Base-by-base conservation (phyloP, 2,888 invertebrate species). In the Rapana venosa region DNA sequence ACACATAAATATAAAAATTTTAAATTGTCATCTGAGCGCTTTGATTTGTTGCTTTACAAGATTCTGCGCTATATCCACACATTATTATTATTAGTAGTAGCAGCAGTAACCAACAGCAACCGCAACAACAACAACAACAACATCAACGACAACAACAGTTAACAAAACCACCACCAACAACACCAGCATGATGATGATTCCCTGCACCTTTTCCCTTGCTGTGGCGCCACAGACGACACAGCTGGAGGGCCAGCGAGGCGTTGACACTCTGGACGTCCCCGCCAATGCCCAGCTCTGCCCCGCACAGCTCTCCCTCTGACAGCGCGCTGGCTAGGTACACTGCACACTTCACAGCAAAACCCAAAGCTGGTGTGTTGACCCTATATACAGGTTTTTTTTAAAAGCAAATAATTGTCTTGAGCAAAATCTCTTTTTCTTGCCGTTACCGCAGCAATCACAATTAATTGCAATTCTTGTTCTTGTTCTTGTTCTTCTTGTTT, bases 181-280 rank as follows among this genome's bases (percentile, higher is more conserved):
- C 66, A 66, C 2, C 1, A 66, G 66, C 66, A 66, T 15, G 61
- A 66, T 22, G 20, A 66, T 13, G 13, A 17, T 66, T 66, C 74
- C 13, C 74, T 4, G 2, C 4, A 77, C 30, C 74, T 77, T 26
- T 77, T 22, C 47, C 56, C 17, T 70, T 92, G 36, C 88, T 92
- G n/a, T 92, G 66, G 93, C 98, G 96, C 98, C 98, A 99, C 2
- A 97, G 97, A 91, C 97, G 97, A 2, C 98, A 97, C 81, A 99
- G 95, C 94, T 98, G 98, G 87, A 99, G 97, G n/a, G 99, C 98
- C 84, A 99, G 96, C 0, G 98, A 98, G 0, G 98, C 98, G 96
- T 99, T 99, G 20, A 97, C 96, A 90, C 96, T 96, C 93, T 98
- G 98, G 15, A 98, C 96, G 15, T 92, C 91, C 5, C 97, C 97